Percentiles rank a stretch among this genome's conserved stretches.
Conservation (phyloP, 2,797 vertebrate genomes). For the Cynopterus sphinx region DNA sequence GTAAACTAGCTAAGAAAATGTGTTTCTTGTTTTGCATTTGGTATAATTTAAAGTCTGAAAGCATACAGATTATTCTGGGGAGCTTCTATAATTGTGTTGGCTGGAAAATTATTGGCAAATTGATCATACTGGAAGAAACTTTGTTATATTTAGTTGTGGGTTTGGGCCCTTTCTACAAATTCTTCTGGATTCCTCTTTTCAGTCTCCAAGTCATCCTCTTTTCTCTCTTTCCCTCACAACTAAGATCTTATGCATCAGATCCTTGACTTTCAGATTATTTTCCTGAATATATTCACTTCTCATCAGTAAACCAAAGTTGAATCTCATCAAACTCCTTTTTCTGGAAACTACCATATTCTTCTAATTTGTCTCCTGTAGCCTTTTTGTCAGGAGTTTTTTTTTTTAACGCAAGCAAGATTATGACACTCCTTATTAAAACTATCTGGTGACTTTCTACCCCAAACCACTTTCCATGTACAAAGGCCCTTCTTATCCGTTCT, state of each 20-base stretch:
- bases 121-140: neutral
- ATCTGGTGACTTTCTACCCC: neutral
- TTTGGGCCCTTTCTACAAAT: neutral
- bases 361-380: neutral
- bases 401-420: neutral
- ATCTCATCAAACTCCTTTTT: neutral
- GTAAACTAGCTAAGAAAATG: conserved; percentile 14
- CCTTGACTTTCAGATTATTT: neutral
- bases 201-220: neutral
- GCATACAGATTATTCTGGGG: neutral
- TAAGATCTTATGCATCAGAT: neutral
- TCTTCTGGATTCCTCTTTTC: neutral
- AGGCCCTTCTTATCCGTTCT: neutral
- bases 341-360: neutral
- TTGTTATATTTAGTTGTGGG: neutral
- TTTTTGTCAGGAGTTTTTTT: neutral
- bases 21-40: conserved; percentile 1
- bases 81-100: neutral
- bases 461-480: neutral
- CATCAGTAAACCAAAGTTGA: neutral
- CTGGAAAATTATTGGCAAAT: conserved; percentile 19
- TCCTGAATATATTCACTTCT: neutral
- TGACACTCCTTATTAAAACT: neutral
- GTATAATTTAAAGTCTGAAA: conserved; percentile 2
- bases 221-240: neutral